Evolutionary conservation across 2,113 vertebrate species (phyloP), one percentile per base, ranked within the genome.

Genomic region (Rhea pennata): DNA sequence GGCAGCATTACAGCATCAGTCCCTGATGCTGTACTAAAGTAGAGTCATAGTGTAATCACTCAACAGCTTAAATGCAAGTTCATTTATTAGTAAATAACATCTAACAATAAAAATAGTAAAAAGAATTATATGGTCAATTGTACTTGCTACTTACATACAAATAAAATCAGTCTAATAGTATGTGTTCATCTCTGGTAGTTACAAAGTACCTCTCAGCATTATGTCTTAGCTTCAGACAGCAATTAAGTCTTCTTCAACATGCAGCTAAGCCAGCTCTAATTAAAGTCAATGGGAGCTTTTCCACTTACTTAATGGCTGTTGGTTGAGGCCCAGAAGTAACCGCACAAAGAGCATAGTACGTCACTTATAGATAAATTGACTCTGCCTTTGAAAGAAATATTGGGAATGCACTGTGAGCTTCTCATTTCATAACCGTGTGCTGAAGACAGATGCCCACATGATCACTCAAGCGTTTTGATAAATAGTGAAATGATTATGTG

Each of bases 221-320:
- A 54, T 2, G 23, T 36, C 50, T 62, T 85, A 40, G 66, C 66
- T 83, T 91, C 64, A 96, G 74, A 94, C 50, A 91, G 58, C 71
- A 93, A 93, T 93, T 90, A 94, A 88, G 42, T 46, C 40, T 46
- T 85, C 80, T 90, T 93, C 85, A 54, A 72, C 2, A 3, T 71
- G 71, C n/a, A 46, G 58, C 67, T 88, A 83, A 83, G 65, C 72
- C 59, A 88, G 75, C 39, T 66, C 74, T 95, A 92, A 95, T 95
- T 89, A 94, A 93, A 95, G 91, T 89, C 84, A 89, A 75, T 36
- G 61, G 92, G 84, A 91, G 74, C 62, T 82, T 92, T 84, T 62
- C 62, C 58, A 87, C 27, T 51, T n/a, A 71, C 24, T 69, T 90
- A 90, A 83, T 23, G 21, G n/a, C n/a, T 66, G 31, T 44, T 94